Base-by-base conservation (phyloP, 2,113 vertebrate genomes). In the Gadus macrocephalus region DNA sequence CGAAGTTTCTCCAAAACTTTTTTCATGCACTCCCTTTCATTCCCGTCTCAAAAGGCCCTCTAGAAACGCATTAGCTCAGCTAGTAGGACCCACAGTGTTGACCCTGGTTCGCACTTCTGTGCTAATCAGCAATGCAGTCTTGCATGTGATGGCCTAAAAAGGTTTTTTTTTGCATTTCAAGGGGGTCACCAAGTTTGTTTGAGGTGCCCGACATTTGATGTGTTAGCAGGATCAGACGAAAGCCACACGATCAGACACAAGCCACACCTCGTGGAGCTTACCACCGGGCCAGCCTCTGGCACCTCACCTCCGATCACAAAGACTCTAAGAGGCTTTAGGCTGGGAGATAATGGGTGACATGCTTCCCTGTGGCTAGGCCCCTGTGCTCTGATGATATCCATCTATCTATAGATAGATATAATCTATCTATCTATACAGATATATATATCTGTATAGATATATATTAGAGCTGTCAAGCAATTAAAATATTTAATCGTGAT, bases 121-220 rank as follows among this genome's bases (percentile, higher is more conserved):
- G 56, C 78, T 79, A 61, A 66, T 79, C 78, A 78, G 74, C 62
- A 2, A 0, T 20, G 22, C n/a, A 71, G 62, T 53, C 38, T 11
- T 8, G 8, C 31, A 62, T 1, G 64, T 53, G 42, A 63, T 62
- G n/a, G 42, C 8, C 42, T 14, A 14, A 12, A 64, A 66, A 5
- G 42, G 12, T 1, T 58, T 58, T 58, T 58, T 58, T 58, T 62
- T 68, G 27, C 64, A 77, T 64, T 73, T 77, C 49, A 72, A 66
- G 28, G 67, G 60, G 27, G 49, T 5, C 35, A n/a, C 8, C 17
- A 42, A 58, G 20, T 31, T 31, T 64, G 22, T 78, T 72, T 74
- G 76, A 74, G 71, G 69, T 0, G 28, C 49, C 49, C 11, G 20
- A 4, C 19, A 53, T 83, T 87, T 85, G 85, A 83, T 81, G 70